Conservation (phyloP, 2,888 invertebrate species). For the Thyatira batis region DNA sequence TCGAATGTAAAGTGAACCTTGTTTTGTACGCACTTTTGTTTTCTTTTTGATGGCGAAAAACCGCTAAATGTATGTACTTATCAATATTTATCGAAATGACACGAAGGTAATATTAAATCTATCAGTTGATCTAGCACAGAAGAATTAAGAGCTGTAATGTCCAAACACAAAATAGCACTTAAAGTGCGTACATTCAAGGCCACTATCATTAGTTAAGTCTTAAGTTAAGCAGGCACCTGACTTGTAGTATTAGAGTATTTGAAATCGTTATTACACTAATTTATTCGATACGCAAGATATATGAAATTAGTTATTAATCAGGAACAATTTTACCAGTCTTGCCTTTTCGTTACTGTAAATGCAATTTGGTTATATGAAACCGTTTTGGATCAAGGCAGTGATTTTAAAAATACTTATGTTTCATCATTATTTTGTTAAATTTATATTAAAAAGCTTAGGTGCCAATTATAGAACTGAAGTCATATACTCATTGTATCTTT, state of each 20-base stretch:
- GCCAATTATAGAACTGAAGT: constrained; percentile 50
- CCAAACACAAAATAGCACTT: neutral
- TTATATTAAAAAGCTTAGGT: constrained; percentile 22
- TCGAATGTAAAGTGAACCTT: constrained; percentile 9
- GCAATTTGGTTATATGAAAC: too few relatives aligned
- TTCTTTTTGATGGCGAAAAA: neutral
- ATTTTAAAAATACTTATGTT: too few relatives aligned
- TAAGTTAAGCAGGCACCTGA: constrained; percentile 54
- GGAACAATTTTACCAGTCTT: neutral
- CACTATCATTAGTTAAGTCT: constrained; percentile 20
- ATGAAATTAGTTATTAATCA: neutral
- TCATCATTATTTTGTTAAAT: neutral
- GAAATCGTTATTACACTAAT: constrained; percentile 17
- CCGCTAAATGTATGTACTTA: neutral
- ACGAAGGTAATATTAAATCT: neutral
- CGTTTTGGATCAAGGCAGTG: too few relatives aligned
- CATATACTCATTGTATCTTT: constrained; percentile 56
- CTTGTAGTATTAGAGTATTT: constrained; percentile 28
- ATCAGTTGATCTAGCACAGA: neutral
- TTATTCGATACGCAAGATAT: constrained; percentile 7
- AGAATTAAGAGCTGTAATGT: neutral
- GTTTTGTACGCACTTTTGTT: neutral
- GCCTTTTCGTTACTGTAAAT: too few relatives aligned
- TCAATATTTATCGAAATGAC: neutral
- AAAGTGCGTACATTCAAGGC: neutral